phyloP scores from a whole-genome alignment of 2,113 vertebrate genomes.

The Monarcha castaneiventris region DNA sequence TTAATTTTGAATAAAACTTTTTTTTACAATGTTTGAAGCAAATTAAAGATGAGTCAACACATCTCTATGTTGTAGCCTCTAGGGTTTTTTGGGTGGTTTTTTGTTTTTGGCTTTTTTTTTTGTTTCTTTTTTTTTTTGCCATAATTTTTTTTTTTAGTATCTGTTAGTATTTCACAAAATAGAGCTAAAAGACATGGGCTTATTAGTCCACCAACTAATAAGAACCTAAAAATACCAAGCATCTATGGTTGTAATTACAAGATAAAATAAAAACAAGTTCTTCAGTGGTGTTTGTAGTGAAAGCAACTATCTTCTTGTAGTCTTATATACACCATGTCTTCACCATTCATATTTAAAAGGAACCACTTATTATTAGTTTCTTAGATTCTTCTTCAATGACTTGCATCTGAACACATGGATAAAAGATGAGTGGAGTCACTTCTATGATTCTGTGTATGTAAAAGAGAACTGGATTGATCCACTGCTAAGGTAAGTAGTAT shows the following conservation, averaged over 20 bases:
- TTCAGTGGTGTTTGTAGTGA: not conserved
- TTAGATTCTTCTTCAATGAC: slow-evolving; percentile 86
- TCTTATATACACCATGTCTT: not conserved
- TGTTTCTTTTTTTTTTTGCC: not conserved
- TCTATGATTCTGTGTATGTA: slow-evolving; percentile 81
- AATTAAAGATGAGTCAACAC: not conserved
- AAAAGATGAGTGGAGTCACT: slow-evolving; percentile 84
- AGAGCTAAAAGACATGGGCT: not conserved
- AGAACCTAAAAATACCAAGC: not conserved
- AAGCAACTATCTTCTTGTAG: not conserved
- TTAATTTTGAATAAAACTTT: not conserved
- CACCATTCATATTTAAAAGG: not conserved
- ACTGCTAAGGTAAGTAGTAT: slow-evolving; percentile 77
- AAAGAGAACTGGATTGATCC: slow-evolving; percentile 80
- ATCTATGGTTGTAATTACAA: not conserved
- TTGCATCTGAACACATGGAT: slow-evolving; percentile 84
- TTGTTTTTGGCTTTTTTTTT: too few relatives aligned
- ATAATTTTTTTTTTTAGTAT: not conserved
- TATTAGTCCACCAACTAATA: not conserved
- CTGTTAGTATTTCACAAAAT: not conserved
- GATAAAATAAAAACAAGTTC: not conserved
- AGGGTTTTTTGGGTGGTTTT: too few relatives aligned
- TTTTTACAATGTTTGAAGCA: not conserved
- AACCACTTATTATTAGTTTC: slow-evolving; percentile 76
- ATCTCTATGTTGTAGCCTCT: not conserved